Percentiles rank a stretch among this genome's conserved stretches.
Conservation (phyloP, 2,888 invertebrate species). For the Sphaerophoria rueppellii region DNA sequence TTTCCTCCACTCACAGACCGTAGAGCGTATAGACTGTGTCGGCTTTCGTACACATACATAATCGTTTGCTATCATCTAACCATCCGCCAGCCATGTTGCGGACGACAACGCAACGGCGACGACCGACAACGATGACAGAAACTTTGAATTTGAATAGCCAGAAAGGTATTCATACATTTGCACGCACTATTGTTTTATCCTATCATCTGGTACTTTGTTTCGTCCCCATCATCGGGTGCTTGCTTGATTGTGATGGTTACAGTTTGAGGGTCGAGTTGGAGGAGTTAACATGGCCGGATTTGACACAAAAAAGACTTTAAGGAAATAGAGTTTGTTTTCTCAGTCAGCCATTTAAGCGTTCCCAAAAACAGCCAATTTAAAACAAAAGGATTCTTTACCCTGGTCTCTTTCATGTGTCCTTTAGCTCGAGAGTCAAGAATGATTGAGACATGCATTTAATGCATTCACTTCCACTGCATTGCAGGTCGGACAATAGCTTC, state of each 20-base stretch:
- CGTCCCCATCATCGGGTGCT: slow-evolving; percentile 14
- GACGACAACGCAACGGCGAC: slow-evolving; percentile 3
- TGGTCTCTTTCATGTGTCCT: no score
- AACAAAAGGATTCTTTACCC: no score
- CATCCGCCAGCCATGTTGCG: slow-evolving; percentile 46
- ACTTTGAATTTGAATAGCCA: slow-evolving; percentile 35
- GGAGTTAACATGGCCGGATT: not conserved
- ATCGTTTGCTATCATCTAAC: slow-evolving; percentile 10
- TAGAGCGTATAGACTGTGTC: not conserved
- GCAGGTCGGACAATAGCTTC: no score
- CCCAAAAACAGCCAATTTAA: no score
- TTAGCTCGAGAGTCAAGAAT: no score
- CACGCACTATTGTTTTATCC: slow-evolving; percentile 67
- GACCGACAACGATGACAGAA: slow-evolving; percentile 13
- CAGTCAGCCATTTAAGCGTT: no score
- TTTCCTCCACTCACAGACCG: not conserved
- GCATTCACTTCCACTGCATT: no score
- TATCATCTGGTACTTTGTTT: not conserved
- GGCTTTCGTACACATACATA: not conserved
- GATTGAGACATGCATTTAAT: no score
- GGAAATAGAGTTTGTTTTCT: no score
- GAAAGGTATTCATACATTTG: slow-evolving; percentile 61
- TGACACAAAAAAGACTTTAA: not conserved
- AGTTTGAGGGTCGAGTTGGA: not conserved
- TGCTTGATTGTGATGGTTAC: not conserved